Conservation (phyloP, 2,888 invertebrate species). For the Criorhina ranunculi region DNA sequence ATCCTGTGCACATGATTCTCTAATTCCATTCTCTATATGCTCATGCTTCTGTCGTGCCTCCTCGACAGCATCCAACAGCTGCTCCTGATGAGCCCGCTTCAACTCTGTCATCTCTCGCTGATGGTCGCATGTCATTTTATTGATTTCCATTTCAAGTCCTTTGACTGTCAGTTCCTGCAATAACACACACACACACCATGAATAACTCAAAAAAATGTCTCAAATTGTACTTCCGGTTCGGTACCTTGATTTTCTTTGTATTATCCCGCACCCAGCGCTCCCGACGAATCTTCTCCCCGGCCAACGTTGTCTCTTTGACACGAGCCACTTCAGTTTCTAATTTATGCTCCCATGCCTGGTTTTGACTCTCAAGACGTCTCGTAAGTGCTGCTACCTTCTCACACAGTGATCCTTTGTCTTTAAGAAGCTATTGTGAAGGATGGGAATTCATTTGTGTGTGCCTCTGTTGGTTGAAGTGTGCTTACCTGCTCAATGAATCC, state of each 20-base stretch:
- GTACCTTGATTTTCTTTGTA: constrained; percentile 93
- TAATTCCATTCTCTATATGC: constrained; percentile 86
- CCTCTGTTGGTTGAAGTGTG: not conserved
- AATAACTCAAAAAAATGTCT: not conserved
- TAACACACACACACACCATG: not conserved
- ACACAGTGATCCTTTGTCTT: constrained; percentile 91
- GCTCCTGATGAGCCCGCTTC: constrained; percentile 86
- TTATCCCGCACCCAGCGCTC: constrained; percentile 94
- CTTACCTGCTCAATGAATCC: constrained; percentile 91
- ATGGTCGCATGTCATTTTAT: constrained; percentile 91
- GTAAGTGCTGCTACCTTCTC: constrained; percentile 85
- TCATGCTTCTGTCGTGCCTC: constrained; percentile 88
- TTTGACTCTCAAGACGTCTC: constrained; percentile 84
- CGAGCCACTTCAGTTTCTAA: constrained; percentile 91
- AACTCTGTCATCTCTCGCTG: constrained; percentile 87
- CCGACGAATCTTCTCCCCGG: constrained; percentile 90
- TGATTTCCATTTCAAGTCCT: constrained; percentile 93
- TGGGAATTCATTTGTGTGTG: not conserved
- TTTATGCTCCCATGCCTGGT: constrained; percentile 90
- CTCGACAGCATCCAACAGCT: constrained; percentile 89
- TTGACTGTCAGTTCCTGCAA: constrained; percentile 92
- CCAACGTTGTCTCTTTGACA: constrained; percentile 90
- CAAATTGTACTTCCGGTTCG: not conserved
- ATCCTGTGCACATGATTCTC: constrained; percentile 87
- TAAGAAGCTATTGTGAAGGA: constrained; percentile 86